These are phyloP conservation scores for Diorhabda carinulata DNA, from an alignment of 1,140 invertebrate genomes.

Conservation along the genomic window DNA sequence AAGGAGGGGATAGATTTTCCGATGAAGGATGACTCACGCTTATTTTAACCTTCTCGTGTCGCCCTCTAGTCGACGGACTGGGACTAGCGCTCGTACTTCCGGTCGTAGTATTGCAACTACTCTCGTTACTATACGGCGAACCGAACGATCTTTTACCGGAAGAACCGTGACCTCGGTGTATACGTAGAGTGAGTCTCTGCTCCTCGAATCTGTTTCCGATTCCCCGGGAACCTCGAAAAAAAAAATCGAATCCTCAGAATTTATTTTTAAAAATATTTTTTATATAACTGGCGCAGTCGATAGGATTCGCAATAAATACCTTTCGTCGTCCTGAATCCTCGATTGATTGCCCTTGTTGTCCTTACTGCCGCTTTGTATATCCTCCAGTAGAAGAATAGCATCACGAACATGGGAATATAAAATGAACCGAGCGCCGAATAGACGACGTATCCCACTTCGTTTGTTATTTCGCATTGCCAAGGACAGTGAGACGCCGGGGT, in stretches of 20 bases:
- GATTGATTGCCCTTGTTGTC: constrained; percentile 86
- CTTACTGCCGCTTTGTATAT: constrained; percentile 90
- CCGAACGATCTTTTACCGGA: constrained; percentile 53
- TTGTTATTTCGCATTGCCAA: constrained; percentile 86
- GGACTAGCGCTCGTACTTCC: constrained; percentile 55
- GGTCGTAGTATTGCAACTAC: constrained; percentile 56
- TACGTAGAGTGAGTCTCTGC: constrained; percentile 83
- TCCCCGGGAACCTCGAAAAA: constrained; percentile 46
- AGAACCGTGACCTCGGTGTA: constrained; percentile 75
- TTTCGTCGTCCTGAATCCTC: constrained; percentile 89
- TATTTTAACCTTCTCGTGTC: constrained; percentile 74
- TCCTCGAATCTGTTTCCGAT: constrained; percentile 73
- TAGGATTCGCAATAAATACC: constrained; percentile 45
- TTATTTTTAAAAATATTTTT: too few relatives aligned
- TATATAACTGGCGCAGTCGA: background rate
- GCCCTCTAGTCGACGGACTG: constrained; percentile 55
- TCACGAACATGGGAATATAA: constrained; percentile 93
- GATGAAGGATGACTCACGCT: constrained; percentile 78
- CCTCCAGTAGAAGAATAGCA: constrained; percentile 95
- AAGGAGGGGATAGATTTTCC: constrained; percentile 60
- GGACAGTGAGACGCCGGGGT: constrained; percentile 58
- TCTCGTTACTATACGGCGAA: constrained; percentile 58
- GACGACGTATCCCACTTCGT: constrained; percentile 77
- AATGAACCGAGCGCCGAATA: constrained; percentile 93
- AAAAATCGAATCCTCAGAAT: constrained; percentile 11